Percentiles rank a stretch among this genome's conserved stretches.
These are phyloP conservation scores for Mythimna albipuncta DNA, from an alignment of 2,888 invertebrate genomes.

Conservation along the genomic window DNA sequence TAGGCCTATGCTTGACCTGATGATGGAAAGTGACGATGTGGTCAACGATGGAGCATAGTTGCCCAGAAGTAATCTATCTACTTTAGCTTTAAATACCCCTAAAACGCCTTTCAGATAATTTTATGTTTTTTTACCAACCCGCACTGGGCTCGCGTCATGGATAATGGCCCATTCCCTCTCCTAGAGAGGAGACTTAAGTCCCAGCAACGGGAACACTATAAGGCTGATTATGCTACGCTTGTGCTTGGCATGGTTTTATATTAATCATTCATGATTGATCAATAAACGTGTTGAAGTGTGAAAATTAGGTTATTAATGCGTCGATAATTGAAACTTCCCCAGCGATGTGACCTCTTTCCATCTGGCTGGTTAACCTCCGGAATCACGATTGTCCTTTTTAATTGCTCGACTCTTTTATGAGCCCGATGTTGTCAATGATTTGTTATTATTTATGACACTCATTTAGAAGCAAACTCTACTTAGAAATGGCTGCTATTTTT, in stretches of 20 bases:
- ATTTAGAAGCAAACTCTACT: neutral
- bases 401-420: slow-evolving; percentile 35
- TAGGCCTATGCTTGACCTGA: no score
- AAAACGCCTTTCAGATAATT: no score
- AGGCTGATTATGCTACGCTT: no score
- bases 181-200: no score
- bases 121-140: neutral
- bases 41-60: no score
- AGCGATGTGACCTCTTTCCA: slow-evolving; percentile 43
- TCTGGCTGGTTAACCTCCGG: slow-evolving; percentile 50
- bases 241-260: neutral
- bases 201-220: no score
- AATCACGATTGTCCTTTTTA: slow-evolving; percentile 54
- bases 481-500: neutral
- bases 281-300: slow-evolving; percentile 1
- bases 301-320: slow-evolving; percentile 46
- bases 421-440: slow-evolving; percentile 19
- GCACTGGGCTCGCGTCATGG: no score
- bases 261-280: neutral
- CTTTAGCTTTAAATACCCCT: no score
- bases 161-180: no score
- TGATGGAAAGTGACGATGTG: no score
- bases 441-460: slow-evolving; percentile 4
- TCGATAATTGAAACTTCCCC: slow-evolving; percentile 50
- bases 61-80: no score